These are phyloP conservation scores for Acheta domesticus DNA, from an alignment of 2,888 invertebrate genomes.

Conservation along the genomic window DNA sequence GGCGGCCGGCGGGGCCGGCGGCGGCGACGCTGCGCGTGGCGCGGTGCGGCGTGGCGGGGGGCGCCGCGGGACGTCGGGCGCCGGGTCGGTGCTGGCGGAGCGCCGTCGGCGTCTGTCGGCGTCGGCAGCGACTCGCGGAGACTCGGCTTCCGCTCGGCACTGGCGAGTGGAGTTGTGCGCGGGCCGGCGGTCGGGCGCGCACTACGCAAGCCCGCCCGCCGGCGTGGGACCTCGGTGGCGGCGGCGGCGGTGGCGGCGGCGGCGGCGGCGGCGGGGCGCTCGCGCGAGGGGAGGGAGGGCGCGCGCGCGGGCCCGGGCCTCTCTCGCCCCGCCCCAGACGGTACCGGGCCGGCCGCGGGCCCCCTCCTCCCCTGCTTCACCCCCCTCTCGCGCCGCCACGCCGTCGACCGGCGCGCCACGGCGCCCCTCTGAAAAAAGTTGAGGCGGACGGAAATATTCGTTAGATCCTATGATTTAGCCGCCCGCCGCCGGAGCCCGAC, in stretches of 20 bases:
- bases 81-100: background rate
- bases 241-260: slow-evolving; percentile 27
- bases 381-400: background rate
- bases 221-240: slow-evolving; percentile 26
- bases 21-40: slow-evolving; percentile 5
- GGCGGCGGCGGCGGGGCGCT: slow-evolving; percentile 24
- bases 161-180: slow-evolving; percentile 20
- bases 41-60: too few species aligned
- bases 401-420: background rate
- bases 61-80: background rate
- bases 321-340: slow-evolving; percentile 38
- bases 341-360: background rate
- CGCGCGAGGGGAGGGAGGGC: slow-evolving; percentile 28
- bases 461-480: slow-evolving; percentile 18
- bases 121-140: slow-evolving; percentile 20
- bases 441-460: slow-evolving; percentile 10
- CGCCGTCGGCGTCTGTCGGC: slow-evolving; percentile 23
- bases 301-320: slow-evolving; percentile 32
- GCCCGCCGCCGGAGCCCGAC: background rate
- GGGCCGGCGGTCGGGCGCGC: slow-evolving; percentile 24
- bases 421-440: background rate
- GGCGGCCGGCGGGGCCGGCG: slow-evolving; percentile 18
- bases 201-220: background rate
- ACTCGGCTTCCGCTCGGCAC: slow-evolving; percentile 21
- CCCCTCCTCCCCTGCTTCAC: background rate